Percentiles rank a stretch among this genome's conserved stretches.
Conservation (phyloP, 2,888 invertebrate genomes). For the Hydropsyche betteni region DNA sequence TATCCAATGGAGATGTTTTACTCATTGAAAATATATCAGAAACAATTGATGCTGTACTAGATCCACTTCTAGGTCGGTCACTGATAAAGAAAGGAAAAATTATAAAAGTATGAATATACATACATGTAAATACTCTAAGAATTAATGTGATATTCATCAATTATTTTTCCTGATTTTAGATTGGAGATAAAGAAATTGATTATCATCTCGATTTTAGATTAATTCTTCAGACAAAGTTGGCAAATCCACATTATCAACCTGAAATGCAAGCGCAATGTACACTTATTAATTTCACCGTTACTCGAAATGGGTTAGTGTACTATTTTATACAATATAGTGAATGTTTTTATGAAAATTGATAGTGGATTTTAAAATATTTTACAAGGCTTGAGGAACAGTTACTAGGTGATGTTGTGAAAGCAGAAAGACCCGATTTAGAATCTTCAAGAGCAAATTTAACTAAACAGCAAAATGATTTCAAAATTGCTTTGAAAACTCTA, state of each 20-base stretch:
- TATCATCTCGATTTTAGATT: conserved; percentile 83
- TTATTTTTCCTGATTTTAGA: conserved; percentile 65
- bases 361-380: no score
- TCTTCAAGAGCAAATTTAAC: conserved; percentile 82
- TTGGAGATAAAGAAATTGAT: conserved; percentile 93
- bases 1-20: conserved; percentile 78
- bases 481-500: conserved; percentile 88
- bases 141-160: background rate
- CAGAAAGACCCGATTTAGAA: conserved; percentile 92
- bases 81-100: conserved; percentile 87
- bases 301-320: conserved; percentile 76
- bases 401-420: conserved; percentile 91
- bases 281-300: conserved; percentile 94
- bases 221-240: conserved; percentile 90
- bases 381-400: conserved; percentile 86
- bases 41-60: conserved; percentile 87
- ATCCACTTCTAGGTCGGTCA: conserved; percentile 86
- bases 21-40: conserved; percentile 92
- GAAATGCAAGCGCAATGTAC: conserved; percentile 97
- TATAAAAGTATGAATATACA: conserved; percentile 61
- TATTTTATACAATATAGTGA: background rate
- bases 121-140: background rate
- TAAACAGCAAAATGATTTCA: conserved; percentile 93
- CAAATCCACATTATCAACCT: conserved; percentile 95
- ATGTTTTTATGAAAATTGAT: no score